Evolutionary conservation across 2,113 vertebrate genomes (phyloP).

Genomic region (Recurvirostra avosetta): DNA sequence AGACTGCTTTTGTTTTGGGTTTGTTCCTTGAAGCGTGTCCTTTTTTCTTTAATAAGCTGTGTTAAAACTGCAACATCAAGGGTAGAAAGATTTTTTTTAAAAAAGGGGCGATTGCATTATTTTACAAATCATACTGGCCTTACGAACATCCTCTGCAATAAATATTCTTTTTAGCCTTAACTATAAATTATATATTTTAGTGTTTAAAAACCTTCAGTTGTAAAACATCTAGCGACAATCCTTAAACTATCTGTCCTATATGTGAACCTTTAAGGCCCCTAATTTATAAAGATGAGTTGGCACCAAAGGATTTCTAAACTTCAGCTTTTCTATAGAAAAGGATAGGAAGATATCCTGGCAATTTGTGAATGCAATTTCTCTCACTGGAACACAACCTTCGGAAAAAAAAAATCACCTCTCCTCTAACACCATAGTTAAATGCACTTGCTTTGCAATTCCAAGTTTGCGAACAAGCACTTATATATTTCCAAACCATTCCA

Average conservation of each 20-base stretch:
- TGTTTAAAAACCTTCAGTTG: slow-evolving; percentile 81
- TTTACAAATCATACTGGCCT: slow-evolving; percentile 84
- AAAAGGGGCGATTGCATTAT: slow-evolving; percentile 71
- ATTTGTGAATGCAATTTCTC: slow-evolving; percentile 53
- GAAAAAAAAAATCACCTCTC: slow-evolving; percentile 33
- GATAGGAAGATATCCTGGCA: slow-evolving; percentile 66
- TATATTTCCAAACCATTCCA: slow-evolving; percentile 81
- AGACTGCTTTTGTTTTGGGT: slow-evolving; percentile 7
- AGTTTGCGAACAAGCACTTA: slow-evolving; percentile 61
- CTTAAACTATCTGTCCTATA: slow-evolving; percentile 68
- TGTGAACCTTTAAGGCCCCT: slow-evolving; percentile 69
- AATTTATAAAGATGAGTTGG: slow-evolving; percentile 71
- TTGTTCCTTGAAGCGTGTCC: slow-evolving; percentile 44
- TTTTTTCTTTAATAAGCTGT: slow-evolving; percentile 43
- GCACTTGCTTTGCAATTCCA: slow-evolving; percentile 70
- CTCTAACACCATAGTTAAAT: slow-evolving; percentile 72
- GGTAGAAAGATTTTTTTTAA: slow-evolving; percentile 41
- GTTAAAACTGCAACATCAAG: slow-evolving; percentile 44
- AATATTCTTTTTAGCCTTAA: slow-evolving; percentile 86
- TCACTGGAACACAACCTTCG: slow-evolving; percentile 70
- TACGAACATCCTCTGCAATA: slow-evolving; percentile 82
- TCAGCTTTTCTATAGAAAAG: slow-evolving; percentile 67
- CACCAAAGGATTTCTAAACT: slow-evolving; percentile 69
- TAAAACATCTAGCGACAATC: slow-evolving; percentile 71
- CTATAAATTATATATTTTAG: slow-evolving; percentile 88